Conservation (phyloP, 2,797 vertebrate species). For the Argyrosomus regius region DNA sequence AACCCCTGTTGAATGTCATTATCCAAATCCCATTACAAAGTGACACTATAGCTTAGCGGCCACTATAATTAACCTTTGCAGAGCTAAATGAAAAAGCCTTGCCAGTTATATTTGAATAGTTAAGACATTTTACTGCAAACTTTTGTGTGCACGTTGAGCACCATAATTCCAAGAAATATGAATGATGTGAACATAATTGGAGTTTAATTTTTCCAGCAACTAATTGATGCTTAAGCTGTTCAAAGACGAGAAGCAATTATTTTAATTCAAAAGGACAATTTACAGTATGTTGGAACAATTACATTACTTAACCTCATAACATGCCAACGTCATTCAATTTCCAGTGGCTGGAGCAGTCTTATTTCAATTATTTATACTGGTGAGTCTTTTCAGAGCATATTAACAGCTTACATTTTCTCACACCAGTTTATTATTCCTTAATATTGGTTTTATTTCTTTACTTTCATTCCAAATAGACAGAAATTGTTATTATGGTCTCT, state of each 20-base stretch:
- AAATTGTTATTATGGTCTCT: not conserved
- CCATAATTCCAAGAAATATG: constrained; percentile 6
- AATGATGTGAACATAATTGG: not conserved
- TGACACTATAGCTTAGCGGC: not conserved
- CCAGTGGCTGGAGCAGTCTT: not conserved
- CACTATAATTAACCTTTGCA: constrained; percentile 23
- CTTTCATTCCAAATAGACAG: constrained; percentile 6
- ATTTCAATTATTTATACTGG: not conserved
- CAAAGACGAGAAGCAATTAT: not conserved
- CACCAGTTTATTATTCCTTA: not conserved
- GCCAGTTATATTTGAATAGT: constrained; percentile 5
- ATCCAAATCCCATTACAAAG: constrained; percentile 26
- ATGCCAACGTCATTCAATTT: not conserved
- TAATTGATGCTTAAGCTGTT: constrained; percentile 2
- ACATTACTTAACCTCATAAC: not conserved
- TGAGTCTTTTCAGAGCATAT: not conserved
- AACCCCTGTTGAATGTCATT: constrained; percentile 4
- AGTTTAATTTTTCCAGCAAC: not conserved
- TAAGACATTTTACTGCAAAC: not conserved
- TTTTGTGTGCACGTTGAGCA: constrained; percentile 7
- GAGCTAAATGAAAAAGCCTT: constrained; percentile 14
- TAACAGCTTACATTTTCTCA: constrained; percentile 7
- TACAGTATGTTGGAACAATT: not conserved
- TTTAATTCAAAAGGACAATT: not conserved
- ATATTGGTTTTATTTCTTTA: not conserved